Base-by-base conservation (phyloP, 2,797 vertebrate genomes). In the Sebastes elongatus region DNA sequence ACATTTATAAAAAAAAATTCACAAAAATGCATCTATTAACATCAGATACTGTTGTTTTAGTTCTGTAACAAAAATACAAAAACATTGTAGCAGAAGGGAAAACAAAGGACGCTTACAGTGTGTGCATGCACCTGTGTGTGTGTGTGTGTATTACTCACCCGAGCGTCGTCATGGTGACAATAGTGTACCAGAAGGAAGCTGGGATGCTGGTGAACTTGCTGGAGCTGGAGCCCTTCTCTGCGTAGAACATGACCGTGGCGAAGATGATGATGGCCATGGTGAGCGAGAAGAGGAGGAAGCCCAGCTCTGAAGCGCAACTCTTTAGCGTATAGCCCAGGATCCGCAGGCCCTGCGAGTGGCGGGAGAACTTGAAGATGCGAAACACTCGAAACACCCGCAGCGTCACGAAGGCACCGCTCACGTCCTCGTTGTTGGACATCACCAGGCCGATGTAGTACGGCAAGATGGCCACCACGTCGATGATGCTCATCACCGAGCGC, bases 241-340 rank as follows among this genome's bases (percentile, higher is more conserved):
- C 98, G 59, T 99, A 99, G 96, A 99, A 99, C 98, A 99, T 99
- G 95, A 99, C 98, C 9, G 98, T 99, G 92, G 98, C 98, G 76
- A 99, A 99, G 95, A 99, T 99, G 95, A 99, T 99, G 96, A 99
- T 99, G 96, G 98, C 98, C 98, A 99, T 99, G 85, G 98, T 99
- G 94, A 99, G 97, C n/a, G 98, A 99, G 96, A 99, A 99, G 93
- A 99, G 97, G 35, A 99, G 97, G 89, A 99, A 99, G 93, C 98
- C 98, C 76, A 99, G 96, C 94, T 99, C 98, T 0, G 98, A 99
- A 70, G 98, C 98, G n/a, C 98, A 99, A 88, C 98, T 99, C 96
- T 99, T 99, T 77, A 99, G 96, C 0, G 98, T 99, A 93, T 99
- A 99, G 85, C 98, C 98, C 91, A 99, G 96, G 96, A 99, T 99